Conservation (phyloP, 2,888 invertebrate genomes). For the Bugula neritina region DNA sequence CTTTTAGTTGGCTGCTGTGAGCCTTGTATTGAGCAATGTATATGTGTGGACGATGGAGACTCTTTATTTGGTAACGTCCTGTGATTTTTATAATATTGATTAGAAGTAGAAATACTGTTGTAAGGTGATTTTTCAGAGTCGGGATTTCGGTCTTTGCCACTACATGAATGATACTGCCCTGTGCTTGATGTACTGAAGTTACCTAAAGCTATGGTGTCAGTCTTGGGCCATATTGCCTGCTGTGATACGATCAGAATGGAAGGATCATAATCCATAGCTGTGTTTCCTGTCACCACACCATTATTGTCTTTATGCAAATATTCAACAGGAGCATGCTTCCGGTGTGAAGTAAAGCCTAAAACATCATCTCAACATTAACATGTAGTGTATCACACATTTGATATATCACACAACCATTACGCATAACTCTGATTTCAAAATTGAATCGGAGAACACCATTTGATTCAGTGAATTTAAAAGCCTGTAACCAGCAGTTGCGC, state of each 20-base stretch:
- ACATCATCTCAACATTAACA: no score
- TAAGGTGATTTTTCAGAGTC: neutral
- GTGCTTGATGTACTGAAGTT: neutral
- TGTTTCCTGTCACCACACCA: neutral
- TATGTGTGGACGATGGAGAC: constrained; percentile 9
- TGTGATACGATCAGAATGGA: constrained; percentile 24
- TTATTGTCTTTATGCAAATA: constrained; percentile 3
- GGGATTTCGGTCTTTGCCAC: neutral
- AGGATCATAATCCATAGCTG: constrained; percentile 22
- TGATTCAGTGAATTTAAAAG: no score
- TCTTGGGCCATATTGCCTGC: constrained; percentile 19
- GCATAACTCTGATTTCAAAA: no score
- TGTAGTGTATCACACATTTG: no score
- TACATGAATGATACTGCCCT: neutral
- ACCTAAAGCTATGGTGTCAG: constrained; percentile 6
- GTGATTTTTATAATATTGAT: constrained; percentile 25
- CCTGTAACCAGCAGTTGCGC: no score
- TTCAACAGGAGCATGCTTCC: neutral
- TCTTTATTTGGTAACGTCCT: constrained; percentile 23
- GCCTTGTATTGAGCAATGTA: constrained; percentile 25
- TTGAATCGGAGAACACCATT: no score
- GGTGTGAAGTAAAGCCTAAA: neutral
- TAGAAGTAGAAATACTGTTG: no score
- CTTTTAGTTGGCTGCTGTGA: constrained; percentile 20
- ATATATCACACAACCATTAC: no score